Base-by-base conservation (phyloP, 2,113 vertebrate species). In the Chroicocephalus ridibundus region DNA sequence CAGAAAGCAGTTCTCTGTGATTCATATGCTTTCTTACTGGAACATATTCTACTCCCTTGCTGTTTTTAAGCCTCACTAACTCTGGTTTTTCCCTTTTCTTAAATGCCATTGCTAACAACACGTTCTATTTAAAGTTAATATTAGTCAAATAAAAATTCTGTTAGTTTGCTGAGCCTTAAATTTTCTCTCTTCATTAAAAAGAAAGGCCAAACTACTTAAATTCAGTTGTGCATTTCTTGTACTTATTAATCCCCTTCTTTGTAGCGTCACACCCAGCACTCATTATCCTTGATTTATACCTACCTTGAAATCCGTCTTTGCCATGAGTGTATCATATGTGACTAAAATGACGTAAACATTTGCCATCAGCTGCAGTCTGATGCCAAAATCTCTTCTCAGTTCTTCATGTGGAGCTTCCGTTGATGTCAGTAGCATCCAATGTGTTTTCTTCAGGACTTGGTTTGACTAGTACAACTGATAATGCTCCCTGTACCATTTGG, bases 101-200 rank as follows among this genome's bases (percentile, higher is more conserved):
- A 96, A 98, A 97, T 95, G 77, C 77, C 70, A 74, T 91, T 97
- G 91, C 88, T 97, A 97, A 82, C 75, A 96, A 44, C 79, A 40
- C 66, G 11, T 96, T 97, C 95, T 85, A 94, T 96, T 97, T 95
- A 96, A 96, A 97, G 70, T 68, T 96, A 96, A 90, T 96, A 94
- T 97, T 96, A 96, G 95, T 89, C 55, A 95, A 97, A 96, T 93
- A 92, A 95, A 96, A 97, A 96, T 74, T 94, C 52, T 79, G 44
- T 91, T 78, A 82, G 75, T 52, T 85, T 93, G 16, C 78, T 90
- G 51, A 91, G 46, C 89, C 84, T 96, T 83, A 88, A 66, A 82
- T 75, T 94, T 75, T 68, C 44, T 70, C 57, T 88, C 40, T 94
- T 93, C 62, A 31, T 95, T 93, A 83, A 90, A 89, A 92, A 68